Percentiles rank a stretch among this genome's conserved stretches.
Conservation (phyloP, 2,888 invertebrate species). For the Unio pictorum region DNA sequence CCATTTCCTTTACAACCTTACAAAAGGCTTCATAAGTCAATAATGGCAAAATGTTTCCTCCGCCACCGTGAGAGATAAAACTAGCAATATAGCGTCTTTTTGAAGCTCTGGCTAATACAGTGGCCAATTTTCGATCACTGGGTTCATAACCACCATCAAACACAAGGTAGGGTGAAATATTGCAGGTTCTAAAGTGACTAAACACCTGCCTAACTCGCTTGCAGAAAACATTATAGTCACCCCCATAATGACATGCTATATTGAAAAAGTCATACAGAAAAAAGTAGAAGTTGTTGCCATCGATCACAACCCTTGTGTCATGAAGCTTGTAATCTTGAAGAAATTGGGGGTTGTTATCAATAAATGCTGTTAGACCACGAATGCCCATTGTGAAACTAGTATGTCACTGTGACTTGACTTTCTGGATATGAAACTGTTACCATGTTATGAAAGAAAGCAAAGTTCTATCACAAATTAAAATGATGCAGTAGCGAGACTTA, state of each 20-base stretch:
- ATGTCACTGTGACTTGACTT: no score
- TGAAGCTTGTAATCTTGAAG: slow-evolving; percentile 71
- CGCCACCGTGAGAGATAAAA: slow-evolving; percentile 32
- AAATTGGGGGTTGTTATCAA: slow-evolving; percentile 66
- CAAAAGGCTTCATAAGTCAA: slow-evolving; percentile 83
- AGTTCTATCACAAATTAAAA: no score
- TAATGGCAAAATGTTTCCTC: slow-evolving; percentile 81
- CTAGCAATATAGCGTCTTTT: slow-evolving; percentile 54
- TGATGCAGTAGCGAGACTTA: no score
- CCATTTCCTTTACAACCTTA: slow-evolving; percentile 79
- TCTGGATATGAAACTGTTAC: no score
- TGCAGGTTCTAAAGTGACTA: slow-evolving; percentile 49
- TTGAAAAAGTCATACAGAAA: slow-evolving; percentile 35
- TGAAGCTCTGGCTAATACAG: slow-evolving; percentile 53
- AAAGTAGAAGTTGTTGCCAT: slow-evolving; percentile 64
- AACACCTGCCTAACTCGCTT: slow-evolving; percentile 53
- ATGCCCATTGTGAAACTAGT: slow-evolving; percentile 82
- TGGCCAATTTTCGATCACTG: slow-evolving; percentile 64
- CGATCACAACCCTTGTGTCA: slow-evolving; percentile 65
- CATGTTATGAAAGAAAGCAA: no score
- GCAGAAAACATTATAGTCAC: slow-evolving; percentile 67
- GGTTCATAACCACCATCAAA: slow-evolving; percentile 70
- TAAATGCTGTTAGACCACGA: slow-evolving; percentile 82
- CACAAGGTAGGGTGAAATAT: slow-evolving; percentile 63
- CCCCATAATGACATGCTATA: slow-evolving; percentile 68